Conservation (phyloP, 2,113 vertebrate species). For the Ammospiza nelsoni region DNA sequence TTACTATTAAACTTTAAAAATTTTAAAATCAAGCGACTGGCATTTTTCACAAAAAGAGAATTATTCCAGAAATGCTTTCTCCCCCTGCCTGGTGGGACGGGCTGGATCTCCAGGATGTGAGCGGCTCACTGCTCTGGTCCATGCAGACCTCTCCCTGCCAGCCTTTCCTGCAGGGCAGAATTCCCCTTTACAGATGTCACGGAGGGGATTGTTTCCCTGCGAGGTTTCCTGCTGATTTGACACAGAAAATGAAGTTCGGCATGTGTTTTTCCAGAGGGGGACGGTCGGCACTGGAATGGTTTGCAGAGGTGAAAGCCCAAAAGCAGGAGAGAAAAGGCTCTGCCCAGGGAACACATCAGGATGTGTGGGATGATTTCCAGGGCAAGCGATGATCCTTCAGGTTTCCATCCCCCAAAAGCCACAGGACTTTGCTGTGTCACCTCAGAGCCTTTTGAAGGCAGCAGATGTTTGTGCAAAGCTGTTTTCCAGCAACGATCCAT, state of each 20-base stretch:
- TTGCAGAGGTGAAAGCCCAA: background rate
- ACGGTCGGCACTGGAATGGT: background rate
- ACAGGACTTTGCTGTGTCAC: background rate
- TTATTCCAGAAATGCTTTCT: background rate
- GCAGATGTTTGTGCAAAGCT: background rate
- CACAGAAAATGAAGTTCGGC: background rate
- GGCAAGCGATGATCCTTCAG: background rate
- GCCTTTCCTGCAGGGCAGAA: background rate
- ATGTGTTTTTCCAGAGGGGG: rapidly evolving
- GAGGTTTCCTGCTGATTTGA: background rate
- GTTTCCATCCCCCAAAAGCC: background rate
- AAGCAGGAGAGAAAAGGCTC: background rate
- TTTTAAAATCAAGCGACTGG: no score
- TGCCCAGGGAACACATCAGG: background rate
- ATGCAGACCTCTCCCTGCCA: background rate
- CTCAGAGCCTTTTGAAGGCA: background rate
- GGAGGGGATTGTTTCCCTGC: rapidly evolving
- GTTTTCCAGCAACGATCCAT: rapidly evolving
- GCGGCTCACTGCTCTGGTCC: background rate
- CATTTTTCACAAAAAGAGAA: no score
- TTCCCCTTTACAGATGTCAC: background rate
- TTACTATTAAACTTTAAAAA: no score
- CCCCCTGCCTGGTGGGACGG: background rate
- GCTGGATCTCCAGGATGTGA: background rate
- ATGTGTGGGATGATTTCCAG: background rate